These are phyloP conservation scores for Strigamia transsilvanica DNA, from an alignment of 2,888 invertebrate genomes.

Conservation along the genomic window DNA sequence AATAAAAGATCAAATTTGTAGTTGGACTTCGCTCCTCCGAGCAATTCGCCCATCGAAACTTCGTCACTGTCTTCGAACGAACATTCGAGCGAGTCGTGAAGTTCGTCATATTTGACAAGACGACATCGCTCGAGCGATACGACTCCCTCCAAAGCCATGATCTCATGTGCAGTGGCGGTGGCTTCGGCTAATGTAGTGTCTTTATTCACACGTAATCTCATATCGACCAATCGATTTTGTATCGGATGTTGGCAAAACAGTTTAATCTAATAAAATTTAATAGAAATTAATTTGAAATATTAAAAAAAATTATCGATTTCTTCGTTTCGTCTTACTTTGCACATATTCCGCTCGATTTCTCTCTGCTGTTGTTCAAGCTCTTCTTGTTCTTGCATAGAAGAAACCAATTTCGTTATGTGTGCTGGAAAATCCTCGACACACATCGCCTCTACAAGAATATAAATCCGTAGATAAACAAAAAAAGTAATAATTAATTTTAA, in stretches of 20 bases:
- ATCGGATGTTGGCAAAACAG: slow-evolving; percentile 73
- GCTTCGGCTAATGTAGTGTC: slow-evolving; percentile 71
- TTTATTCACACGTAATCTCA: slow-evolving; percentile 70
- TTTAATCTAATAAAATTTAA: slow-evolving; percentile 65
- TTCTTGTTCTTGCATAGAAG: slow-evolving; percentile 73
- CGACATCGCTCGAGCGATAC: slow-evolving; percentile 75
- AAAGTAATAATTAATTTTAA: background rate
- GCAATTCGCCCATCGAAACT: slow-evolving; percentile 66
- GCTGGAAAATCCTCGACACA: slow-evolving; percentile 76
- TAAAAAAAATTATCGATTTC: background rate
- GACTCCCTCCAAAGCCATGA: slow-evolving; percentile 68
- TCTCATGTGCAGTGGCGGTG: slow-evolving; percentile 70
- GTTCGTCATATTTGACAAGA: slow-evolving; percentile 75
- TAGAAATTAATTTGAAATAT: background rate
- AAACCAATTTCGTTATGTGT: slow-evolving; percentile 74
- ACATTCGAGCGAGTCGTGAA: slow-evolving; percentile 72
- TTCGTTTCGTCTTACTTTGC: slow-evolving; percentile 63
- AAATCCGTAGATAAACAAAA: slow-evolving; percentile 23
- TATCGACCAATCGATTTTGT: slow-evolving; percentile 68
- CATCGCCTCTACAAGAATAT: slow-evolving; percentile 67
- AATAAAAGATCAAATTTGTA: slow-evolving; percentile 72
- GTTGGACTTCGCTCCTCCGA: slow-evolving; percentile 66
- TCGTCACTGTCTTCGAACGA: slow-evolving; percentile 73
- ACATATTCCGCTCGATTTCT: slow-evolving; percentile 72
- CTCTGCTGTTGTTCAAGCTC: slow-evolving; percentile 70